These are phyloP conservation scores for Drosophila bocki DNA, from an alignment of 1,140 invertebrate species.

Conservation along the genomic window DNA sequence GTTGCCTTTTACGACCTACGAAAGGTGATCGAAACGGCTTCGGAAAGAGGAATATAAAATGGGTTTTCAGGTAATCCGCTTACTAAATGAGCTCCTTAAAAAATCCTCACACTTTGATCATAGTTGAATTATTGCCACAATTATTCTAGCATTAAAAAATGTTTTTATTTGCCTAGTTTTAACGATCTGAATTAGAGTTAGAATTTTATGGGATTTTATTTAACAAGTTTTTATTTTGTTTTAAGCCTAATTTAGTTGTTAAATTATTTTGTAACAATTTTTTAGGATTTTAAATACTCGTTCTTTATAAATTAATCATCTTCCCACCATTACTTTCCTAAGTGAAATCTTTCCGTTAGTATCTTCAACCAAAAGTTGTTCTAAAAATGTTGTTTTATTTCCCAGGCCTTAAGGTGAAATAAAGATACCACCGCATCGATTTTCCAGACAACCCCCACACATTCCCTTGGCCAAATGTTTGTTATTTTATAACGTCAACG, in stretches of 20 bases:
- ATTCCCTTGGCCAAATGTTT: constrained; percentile 18
- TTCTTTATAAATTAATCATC: neutral
- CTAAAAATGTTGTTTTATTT: constrained; percentile 1
- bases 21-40: constrained; percentile 22
- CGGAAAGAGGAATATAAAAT: constrained; percentile 20
- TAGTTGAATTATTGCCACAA: neutral
- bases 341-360: neutral
- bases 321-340: too few relatives aligned
- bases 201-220: neutral
- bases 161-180: neutral
- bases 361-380: neutral
- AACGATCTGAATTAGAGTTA: neutral
- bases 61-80: constrained; percentile 26
- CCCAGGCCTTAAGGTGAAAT: constrained; percentile 3
- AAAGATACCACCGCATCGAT: constrained; percentile 29
- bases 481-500: constrained; percentile 49
- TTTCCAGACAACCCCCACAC: constrained; percentile 1
- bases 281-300: too few relatives aligned
- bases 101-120: neutral
- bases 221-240: neutral
- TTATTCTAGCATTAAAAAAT: neutral
- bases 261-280: neutral
- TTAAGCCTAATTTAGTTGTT: neutral
- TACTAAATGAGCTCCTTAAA: constrained; percentile 5
- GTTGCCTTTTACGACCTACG: constrained; percentile 19